Base-by-base conservation (phyloP, 2,113 vertebrate species). In the Daboia siamensis region DNA sequence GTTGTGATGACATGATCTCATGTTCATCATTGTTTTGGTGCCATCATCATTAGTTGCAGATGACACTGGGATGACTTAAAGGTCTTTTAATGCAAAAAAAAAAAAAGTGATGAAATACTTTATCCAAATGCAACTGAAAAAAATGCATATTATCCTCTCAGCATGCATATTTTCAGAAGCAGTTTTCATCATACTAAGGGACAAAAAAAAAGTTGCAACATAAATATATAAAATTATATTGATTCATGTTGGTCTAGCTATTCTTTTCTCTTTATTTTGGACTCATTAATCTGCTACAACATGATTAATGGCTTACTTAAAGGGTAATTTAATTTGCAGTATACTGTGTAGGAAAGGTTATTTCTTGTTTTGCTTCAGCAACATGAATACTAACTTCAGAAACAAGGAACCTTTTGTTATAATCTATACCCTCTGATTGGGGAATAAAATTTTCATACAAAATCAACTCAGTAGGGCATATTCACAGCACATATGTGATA, bases 321-420 rank as follows among this genome's bases (percentile, higher is more conserved):
- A 95, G 92, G 93, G 90, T 95, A 97, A 95, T 96, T 95, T 97
- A 95, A 94, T 97, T 96, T 97, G 95, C 90, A 95, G 91, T 93
- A 97, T 48, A 57, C 46, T 0, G 89, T 89, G 94, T 94, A 95
- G 74, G 86, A 96, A 95, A 97, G 92, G 95, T 96, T 96, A 95
- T 94, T 94, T 95, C 85, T 96, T 93, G 93, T 92, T 93, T 86
- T 94, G 84, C 94, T 92, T 91, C 94, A 90, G 90, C 94, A 91
- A 88, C 80, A 94, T 95, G 95, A 96, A 90, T 80, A 44, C 85
- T 93, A 23, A 93, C 87, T 96, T 96, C 88, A 94, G 94, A 95
- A 96, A 93, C 51, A 54, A 5, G 54, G 51, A 94, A 96, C 87
- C 92, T 96, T 95, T 97, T 94, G 95, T 20, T 64, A 26, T 29